Base-by-base conservation (phyloP, 2,888 invertebrate genomes). In the Uloborus plumipes region DNA sequence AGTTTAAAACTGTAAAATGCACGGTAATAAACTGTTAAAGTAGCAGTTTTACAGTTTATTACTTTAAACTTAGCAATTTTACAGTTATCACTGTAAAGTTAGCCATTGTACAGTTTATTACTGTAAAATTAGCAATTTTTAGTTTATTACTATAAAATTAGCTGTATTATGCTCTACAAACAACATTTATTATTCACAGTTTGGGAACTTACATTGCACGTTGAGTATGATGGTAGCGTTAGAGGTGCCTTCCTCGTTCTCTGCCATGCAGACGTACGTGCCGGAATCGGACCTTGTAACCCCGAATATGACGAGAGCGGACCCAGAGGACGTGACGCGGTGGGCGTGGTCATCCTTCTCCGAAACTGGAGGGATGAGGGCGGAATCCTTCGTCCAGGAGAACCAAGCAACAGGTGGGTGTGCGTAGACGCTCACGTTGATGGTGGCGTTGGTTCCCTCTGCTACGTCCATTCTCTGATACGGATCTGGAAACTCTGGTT, bases 331-430 rank as follows among this genome's bases (percentile, higher is more conserved):
- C 15, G 87, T 79, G 20, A 85, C 81, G 2, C 82, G 47, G 39
- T 77, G 78, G 18, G 55, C 50, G 22, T 77, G 70, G 18, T 71
- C 78, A 31, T 76, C 78, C 47, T 65, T 64, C 61, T 82, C 74
- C 15, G 77, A 62, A 20, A 76, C 62, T 0, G 77, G 77, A 9
- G 82, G 71, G 49, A 79, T 75, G 16, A 77, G 16, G 13, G 72
- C 67, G n/a, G 80, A 73, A 72, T 84, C 76, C 51, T 86, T 95
- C 0, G 94, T 94, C 96, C 97, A 97, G 0, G 94, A 94, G 89
- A 97, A 98, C 1, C 92, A 92, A 86, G 96, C 93, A 85, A 92
- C 92, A 62, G 91, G 89, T 1, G 98, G 98, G 90, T 97, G 97
- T 1, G 94, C 97, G 70, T 92, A 93, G 7, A 97, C 96, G 87